Percentiles rank a stretch among this genome's conserved stretches.
Conservation (phyloP, 2,113 vertebrate species). For the Epinephelus lanceolatus region DNA sequence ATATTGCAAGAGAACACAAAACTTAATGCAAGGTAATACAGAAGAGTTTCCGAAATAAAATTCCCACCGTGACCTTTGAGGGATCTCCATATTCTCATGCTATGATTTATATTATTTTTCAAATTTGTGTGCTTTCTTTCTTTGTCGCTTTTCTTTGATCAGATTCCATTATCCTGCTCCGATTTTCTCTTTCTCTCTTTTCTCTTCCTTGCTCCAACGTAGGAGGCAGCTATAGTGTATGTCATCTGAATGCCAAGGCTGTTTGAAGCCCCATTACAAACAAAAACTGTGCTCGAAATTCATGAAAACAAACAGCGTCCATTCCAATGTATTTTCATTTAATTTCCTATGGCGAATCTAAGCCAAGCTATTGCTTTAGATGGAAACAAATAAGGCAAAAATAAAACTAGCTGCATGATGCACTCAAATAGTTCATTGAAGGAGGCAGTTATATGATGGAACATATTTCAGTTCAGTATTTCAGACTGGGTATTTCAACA, state of each 20-base stretch:
- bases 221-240: conserved; percentile 42
- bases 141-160: conserved; percentile 5
- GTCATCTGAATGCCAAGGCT: conserved; percentile 32
- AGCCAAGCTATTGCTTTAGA: conserved; percentile 21
- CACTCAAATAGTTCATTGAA: conserved; percentile 38
- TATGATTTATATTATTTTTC: too few species aligned
- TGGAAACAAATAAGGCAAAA: conserved; percentile 39
- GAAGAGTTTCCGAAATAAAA: not conserved
- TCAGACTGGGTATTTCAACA: conserved; percentile 41
- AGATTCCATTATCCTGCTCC: conserved; percentile 9
- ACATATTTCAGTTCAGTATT: conserved; percentile 33
- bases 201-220: not conserved
- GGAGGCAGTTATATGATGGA: conserved; percentile 38
- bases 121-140: not conserved
- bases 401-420: conserved; percentile 41
- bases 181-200: conserved; percentile 10
- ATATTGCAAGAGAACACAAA: not conserved
- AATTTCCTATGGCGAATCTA: conserved; percentile 55
- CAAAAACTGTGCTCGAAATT: conserved; percentile 41
- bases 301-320: conserved; percentile 62
- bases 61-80: not conserved
- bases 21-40: not conserved
- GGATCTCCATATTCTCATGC: not conserved
- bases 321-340: conserved; percentile 61
- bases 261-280: conserved; percentile 51